Evolutionary conservation across 2,888 invertebrate genomes (phyloP), one percentile per base, ranked within the genome.

Genomic region (Caenorhabditis sinica): DNA sequence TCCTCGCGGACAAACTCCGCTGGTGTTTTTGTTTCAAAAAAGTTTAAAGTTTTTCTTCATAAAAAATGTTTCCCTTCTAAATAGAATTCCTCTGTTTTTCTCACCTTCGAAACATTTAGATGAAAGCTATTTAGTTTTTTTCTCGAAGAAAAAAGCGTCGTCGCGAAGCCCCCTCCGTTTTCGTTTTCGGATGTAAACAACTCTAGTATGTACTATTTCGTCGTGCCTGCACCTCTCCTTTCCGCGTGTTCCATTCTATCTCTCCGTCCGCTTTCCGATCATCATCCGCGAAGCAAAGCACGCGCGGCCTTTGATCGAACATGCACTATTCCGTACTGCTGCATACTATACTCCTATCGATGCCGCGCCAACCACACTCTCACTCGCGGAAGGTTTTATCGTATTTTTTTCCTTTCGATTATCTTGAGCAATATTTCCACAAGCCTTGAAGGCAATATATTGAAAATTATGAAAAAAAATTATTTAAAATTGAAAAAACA

Each of bases 181-280:
- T 77, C 77, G 69, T 77, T 77, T 77, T 77, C 58, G 69, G 77
- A 77, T 77, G 77, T 77, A 69, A 77, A 77, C 77, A 77, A 69
- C 77, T 69, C 77, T 77, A n/a, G 68, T 40, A 51, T 60, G 77
- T 45, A 79, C 77, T 79, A 71, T 79, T 40, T 77, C 77, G n/a
- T 45, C 17, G 13, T 49, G 49, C 40, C 79, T 72, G 65, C 72
- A 33, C 30, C 71, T 72, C 79, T 25, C 23, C 63, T 25, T 69
- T 17, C 36, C 45, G 20, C 40, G 17, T 30, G 25, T 28, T 53
- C 23, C 25, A 11, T 28, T 30, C 11, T 36, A 11, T 71, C 71
- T 69, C 25, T 36, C 40, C 36, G 45, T 61, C 60, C 40, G 49
- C 68, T 40, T n/a, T 30, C n/a, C 63, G 71, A 79, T 79, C 71